Percentiles rank a stretch among this genome's conserved stretches.
These are phyloP conservation scores for Papilio machaon DNA, from an alignment of 1,140 invertebrate species.

Conservation along the genomic window DNA sequence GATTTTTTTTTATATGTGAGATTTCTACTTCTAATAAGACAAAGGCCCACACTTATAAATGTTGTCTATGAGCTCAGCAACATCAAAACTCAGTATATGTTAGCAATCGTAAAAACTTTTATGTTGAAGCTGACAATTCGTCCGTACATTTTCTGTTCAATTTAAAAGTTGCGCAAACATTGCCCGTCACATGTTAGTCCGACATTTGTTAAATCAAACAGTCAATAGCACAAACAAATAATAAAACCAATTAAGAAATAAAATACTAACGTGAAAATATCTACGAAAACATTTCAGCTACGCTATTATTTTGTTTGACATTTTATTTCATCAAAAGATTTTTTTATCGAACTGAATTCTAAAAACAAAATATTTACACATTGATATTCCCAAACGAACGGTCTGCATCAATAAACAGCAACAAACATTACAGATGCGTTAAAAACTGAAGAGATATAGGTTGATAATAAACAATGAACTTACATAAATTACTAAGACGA, in stretches of 20 bases:
- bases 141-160: conserved; percentile 1
- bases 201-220: conserved; percentile 25
- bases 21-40: too few relatives aligned
- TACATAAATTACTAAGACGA: too few relatives aligned
- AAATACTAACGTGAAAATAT: conserved; percentile 19
- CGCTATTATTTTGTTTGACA: conserved; percentile 4
- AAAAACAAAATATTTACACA: conserved; percentile 9
- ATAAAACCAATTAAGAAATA: conserved; percentile 23
- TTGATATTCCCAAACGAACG: background rate
- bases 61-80: too few relatives aligned
- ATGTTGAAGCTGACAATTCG: background rate
- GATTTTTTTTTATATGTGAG: too few relatives aligned
- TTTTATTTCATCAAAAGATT: background rate
- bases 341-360: background rate
- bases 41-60: too few relatives aligned
- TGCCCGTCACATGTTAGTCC: background rate
- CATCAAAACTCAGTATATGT: too few relatives aligned
- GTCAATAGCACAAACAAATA: conserved; percentile 13
- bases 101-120: too few relatives aligned
- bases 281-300: conserved; percentile 1
- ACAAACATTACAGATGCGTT: background rate
- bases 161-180: conserved; percentile 23
- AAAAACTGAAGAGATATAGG: background rate
- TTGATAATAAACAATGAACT: too few relatives aligned
- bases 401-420: background rate